Percentiles rank a stretch among this genome's conserved stretches.
Conservation (phyloP, 2,113 vertebrate genomes). For the human region DNA sequence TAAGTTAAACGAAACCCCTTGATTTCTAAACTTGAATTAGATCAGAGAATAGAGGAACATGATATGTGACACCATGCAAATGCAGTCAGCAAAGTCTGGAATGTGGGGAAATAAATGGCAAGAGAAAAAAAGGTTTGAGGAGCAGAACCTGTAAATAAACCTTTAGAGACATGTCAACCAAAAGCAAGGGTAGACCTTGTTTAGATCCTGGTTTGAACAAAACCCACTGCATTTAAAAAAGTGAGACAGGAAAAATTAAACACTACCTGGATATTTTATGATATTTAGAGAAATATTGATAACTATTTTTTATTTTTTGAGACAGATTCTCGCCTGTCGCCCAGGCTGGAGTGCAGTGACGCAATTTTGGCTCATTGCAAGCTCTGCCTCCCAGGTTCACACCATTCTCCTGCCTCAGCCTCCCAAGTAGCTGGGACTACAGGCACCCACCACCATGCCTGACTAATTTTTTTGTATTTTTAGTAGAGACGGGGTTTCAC, state of each 20-base stretch:
- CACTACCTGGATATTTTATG: neutral
- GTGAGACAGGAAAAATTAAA: neutral
- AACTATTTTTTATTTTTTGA: neutral
- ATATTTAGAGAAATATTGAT: conserved; percentile 5
- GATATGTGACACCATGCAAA: neutral
- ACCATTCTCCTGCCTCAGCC: too few species aligned
- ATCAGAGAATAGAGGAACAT: neutral
- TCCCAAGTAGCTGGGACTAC: too few species aligned
- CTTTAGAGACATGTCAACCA: neutral
- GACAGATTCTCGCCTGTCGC: too few species aligned
- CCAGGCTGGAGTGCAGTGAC: too few species aligned
- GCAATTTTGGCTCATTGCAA: too few species aligned
- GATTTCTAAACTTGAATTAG: neutral
- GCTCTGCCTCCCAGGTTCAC: too few species aligned
- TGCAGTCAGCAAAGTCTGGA: neutral
- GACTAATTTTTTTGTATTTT: too few species aligned
- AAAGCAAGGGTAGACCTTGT: neutral
- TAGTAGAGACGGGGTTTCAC: too few species aligned
- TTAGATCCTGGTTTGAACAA: neutral
- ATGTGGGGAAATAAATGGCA: neutral
- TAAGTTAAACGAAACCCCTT: neutral
- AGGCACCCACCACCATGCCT: too few species aligned
- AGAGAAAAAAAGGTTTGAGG: neutral
- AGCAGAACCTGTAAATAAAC: neutral
- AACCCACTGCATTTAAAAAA: neutral